Base-by-base conservation (phyloP, 2,888 invertebrate species). In the Thereva nobilitata region DNA sequence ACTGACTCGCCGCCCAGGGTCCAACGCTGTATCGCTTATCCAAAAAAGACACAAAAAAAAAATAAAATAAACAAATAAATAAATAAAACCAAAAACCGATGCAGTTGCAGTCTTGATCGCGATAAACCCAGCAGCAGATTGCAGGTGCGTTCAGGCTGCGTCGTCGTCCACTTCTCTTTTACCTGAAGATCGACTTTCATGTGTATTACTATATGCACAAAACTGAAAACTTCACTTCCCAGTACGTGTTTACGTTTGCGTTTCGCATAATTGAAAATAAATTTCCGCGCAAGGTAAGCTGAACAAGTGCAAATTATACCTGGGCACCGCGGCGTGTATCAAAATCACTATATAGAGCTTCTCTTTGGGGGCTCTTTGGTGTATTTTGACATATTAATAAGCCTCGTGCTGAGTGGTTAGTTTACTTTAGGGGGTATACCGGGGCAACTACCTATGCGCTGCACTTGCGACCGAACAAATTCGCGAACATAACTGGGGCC, bases 371-470 rank as follows among this genome's bases (percentile, higher is more conserved):
- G 49, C 56, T 55, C 56, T 65, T 65, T 65, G 41, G 50, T 4
- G 49, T 65, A 65, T 65, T 65, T 65, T 65, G 65, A 65, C 65
- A 65, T 65, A 65, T 65, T 65, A 65, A 65, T 65, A 65, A 65
- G 65, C 54, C 40, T 52, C 64, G 55, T 65, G 65, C 65, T 65
- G 65, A 55, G 65, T 56, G 61, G 54, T 44, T 49, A 45, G 10
- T 12, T 65, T 49, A 12, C 12, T 54, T 54, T 54, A 23, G 12
- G 7, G 42, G 42, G 42, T 42, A 42, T 8, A 42, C 9, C 5
- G 10, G 47, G 12, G 5, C 4, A 12, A 12, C 52, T n/a, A 35
- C 41, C 52, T 52, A 12, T 23, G 34, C 50, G 41, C 61, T 12
- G 50, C 61, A 50, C 61, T 50, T n/a, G 12, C 41, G 49, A 34